phyloP scores from a whole-genome alignment of 2,113 vertebrate species.

The Corapipo altera region DNA sequence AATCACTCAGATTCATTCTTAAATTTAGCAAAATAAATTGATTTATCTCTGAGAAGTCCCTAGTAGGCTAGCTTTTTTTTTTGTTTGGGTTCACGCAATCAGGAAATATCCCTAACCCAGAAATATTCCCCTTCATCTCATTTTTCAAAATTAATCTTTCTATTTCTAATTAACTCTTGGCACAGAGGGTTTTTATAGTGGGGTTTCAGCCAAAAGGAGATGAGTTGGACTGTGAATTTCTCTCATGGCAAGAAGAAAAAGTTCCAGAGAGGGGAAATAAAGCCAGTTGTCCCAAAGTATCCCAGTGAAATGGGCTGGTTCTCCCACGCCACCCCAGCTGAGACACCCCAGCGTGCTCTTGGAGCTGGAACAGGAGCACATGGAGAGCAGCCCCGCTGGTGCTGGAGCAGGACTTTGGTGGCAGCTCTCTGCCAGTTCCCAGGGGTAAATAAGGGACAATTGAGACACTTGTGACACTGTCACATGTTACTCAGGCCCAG shows the following conservation, averaged over 20 bases:
- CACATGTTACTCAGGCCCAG: accelerated
- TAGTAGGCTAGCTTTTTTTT: neutral
- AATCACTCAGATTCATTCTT: neutral
- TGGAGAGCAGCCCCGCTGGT: accelerated
- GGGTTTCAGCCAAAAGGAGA: neutral
- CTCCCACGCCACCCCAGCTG: accelerated
- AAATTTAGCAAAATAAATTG: neutral
- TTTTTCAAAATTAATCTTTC: neutral
- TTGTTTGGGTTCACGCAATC: neutral
- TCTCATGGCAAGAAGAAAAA: neutral
- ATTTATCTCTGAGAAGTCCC: neutral
- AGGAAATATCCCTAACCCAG: neutral
- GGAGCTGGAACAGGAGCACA: neutral
- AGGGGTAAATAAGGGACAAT: accelerated
- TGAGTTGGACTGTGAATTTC: neutral
- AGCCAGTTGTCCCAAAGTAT: accelerated
- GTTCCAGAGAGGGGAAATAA: accelerated
- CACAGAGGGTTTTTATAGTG: neutral
- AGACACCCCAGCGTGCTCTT: accelerated
- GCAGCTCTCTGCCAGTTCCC: neutral
- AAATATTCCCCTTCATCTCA: neutral
- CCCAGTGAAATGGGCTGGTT: neutral
- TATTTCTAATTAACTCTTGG: neutral
- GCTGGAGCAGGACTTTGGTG: neutral
- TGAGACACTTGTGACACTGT: accelerated